phyloP scores from a whole-genome alignment of 2,113 vertebrate species.

The Alethe castanea region DNA sequence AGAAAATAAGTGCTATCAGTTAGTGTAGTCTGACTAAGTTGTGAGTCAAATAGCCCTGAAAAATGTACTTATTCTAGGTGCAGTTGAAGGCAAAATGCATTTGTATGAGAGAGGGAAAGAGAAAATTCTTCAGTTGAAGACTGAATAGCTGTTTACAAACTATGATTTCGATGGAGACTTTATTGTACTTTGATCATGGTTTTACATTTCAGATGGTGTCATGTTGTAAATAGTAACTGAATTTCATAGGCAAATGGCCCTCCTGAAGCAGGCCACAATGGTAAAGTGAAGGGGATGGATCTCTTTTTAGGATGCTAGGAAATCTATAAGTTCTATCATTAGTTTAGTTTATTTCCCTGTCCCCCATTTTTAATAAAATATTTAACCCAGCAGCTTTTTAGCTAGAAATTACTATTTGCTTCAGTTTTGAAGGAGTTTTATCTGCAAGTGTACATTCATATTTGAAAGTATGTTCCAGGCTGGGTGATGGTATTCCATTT shows the following conservation, averaged over 20 bases:
- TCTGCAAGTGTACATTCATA: neutral
- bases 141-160: neutral
- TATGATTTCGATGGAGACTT: neutral
- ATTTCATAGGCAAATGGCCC: slow-evolving; percentile 5
- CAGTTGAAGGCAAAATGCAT: neutral
- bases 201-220: neutral
- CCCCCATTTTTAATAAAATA: neutral
- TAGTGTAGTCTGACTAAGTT: slow-evolving; percentile 23
- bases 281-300: neutral
- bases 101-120: neutral
- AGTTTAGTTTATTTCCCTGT: neutral
- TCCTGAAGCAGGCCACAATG: neutral
- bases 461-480: neutral
- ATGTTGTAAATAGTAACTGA: neutral
- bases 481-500: neutral
- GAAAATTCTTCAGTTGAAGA: slow-evolving; percentile 12
- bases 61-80: slow-evolving; percentile 10
- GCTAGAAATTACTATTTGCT: neutral
- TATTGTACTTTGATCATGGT: slow-evolving; percentile 5
- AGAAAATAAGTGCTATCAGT: slow-evolving; percentile 44
- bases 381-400: neutral
- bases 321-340: neutral
- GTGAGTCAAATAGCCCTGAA: slow-evolving; percentile 16
- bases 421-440: neutral
- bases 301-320: neutral